These are phyloP conservation scores for Solenopsis invicta DNA, from an alignment of 1,140 invertebrate genomes.

Conservation along the genomic window DNA sequence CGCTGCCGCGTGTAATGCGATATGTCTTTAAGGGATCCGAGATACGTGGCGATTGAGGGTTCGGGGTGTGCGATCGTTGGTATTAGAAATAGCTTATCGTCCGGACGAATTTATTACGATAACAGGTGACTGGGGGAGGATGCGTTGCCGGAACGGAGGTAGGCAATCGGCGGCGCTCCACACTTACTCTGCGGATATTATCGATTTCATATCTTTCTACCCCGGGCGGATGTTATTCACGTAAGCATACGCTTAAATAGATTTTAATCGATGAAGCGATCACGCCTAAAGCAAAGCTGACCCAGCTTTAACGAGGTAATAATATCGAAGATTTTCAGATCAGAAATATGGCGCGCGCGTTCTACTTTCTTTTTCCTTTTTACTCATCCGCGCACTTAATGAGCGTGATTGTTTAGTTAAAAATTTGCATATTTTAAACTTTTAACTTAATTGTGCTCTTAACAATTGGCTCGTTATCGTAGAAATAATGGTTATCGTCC, in stretches of 20 bases:
- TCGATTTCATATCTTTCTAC: slow-evolving; percentile 56
- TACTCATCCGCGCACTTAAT: neutral
- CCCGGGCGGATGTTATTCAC: slow-evolving; percentile 44
- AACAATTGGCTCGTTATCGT: slow-evolving; percentile 5
- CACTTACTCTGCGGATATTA: slow-evolving; percentile 42
- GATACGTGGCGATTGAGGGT: neutral
- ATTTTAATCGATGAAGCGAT: slow-evolving; percentile 61
- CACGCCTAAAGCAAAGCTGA: slow-evolving; percentile 29
- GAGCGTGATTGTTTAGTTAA: neutral
- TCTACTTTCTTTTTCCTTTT: neutral
- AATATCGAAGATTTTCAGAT: slow-evolving; percentile 38
- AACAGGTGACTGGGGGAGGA: slow-evolving; percentile 50
- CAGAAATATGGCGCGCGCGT: neutral
- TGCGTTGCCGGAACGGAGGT: slow-evolving; percentile 15
- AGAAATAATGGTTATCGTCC: slow-evolving; percentile 18
- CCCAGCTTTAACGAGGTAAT: slow-evolving; percentile 44
- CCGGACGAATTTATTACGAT: slow-evolving; percentile 46
- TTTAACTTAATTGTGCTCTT: slow-evolving; percentile 15
- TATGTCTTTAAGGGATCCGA: slow-evolving; percentile 35
- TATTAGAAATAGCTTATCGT: slow-evolving; percentile 53
- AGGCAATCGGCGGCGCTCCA: slow-evolving; percentile 40
- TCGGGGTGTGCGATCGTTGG: neutral
- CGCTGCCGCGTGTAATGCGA: slow-evolving; percentile 14
- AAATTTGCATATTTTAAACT: slow-evolving; percentile 16
- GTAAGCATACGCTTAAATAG: slow-evolving; percentile 39